Evolutionary conservation across 2,888 invertebrate genomes (phyloP).

Genomic region (Arctia plantaginis): DNA sequence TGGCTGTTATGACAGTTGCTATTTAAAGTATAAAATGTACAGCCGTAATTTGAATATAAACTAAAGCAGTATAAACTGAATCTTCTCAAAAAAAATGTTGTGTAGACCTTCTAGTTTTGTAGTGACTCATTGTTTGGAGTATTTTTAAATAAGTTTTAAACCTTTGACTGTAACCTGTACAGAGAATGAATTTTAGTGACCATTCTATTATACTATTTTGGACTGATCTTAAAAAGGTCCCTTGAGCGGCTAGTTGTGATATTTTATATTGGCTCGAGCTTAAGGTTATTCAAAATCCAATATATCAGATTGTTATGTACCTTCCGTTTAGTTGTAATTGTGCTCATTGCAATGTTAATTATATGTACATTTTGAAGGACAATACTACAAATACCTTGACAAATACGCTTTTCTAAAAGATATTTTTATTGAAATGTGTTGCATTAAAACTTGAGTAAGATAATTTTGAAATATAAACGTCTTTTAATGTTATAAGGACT

Average conservation of each 20-base stretch:
- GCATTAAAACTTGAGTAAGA: conserved; percentile 72
- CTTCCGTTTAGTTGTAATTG: conserved; percentile 58
- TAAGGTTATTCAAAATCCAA: conserved; percentile 61
- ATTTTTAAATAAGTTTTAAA: conserved; percentile 85
- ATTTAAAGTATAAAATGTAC: conserved; percentile 70
- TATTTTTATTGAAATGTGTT: conserved; percentile 66
- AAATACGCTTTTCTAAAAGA: conserved; percentile 67
- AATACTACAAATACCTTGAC: conserved; percentile 68
- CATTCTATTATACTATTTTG: conserved; percentile 59
- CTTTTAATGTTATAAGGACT: conserved; percentile 76
- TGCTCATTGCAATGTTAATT: conserved; percentile 67
- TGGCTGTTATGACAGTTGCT: conserved; percentile 64
- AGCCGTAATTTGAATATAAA: conserved; percentile 80
- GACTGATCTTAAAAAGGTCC: conserved; percentile 65
- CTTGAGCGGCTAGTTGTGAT: conserved; percentile 79
- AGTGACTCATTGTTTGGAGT: conserved; percentile 78
- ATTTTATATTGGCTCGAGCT: conserved; percentile 74
- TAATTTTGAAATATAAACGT: conserved; percentile 66
- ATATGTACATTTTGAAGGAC: conserved; percentile 64
- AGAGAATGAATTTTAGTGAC: conserved; percentile 81
- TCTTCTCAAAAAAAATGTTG: conserved; percentile 73
- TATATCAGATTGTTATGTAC: conserved; percentile 51
- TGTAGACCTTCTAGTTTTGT: conserved; percentile 79
- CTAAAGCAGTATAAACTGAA: conserved; percentile 64
- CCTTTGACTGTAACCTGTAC: conserved; percentile 79